Base-by-base conservation (phyloP, 2,797 vertebrate species). In the Crenichthys baileyi region DNA sequence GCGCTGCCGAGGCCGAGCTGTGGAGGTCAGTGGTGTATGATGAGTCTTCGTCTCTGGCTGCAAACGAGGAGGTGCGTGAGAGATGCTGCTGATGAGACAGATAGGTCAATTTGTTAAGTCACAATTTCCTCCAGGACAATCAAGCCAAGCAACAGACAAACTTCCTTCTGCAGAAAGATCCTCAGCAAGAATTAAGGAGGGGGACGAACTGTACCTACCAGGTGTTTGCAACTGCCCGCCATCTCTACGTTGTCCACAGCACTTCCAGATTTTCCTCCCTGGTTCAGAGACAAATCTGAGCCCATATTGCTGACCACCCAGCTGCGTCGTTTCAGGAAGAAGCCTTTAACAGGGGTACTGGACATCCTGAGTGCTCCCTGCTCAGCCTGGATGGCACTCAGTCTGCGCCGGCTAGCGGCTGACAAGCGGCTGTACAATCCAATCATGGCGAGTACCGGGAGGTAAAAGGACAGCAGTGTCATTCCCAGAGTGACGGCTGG, bases 361-460 rank as follows among this genome's bases (percentile, higher is more conserved):
- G 88, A 77, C 0, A 44, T 29, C 74, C 67, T 48, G 41, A 15
- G 63, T 0, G n/a, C 0, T 0, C 13, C 55, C 2, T 5, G 78
- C 8, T 80, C 15, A 0, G 65, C 39, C 8, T 5, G 79, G 12
- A 85, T 60, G 1, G 22, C 39, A 31, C 51, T 94, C 46, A 97
- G 94, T 0, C 96, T 95, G 63, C 95, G 92, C 74, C 90, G 95
- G 84, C 97, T 97, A 79, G 96, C 96, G 75, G 95, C 92, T 0
- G 97, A 97, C 84, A 99, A 96, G 46, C 96, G 95, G 12, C 97
- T 89, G 82, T 99, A 99, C 4, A 99, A 94, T 68, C 95, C 92
- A 0, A 97, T 94, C 97, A 98, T 98, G 93, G 96, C 91, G 79
- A 97, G 84, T 24, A 97, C 97, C 0, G 98, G 98, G 88, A 99